Evolutionary conservation across 1,140 invertebrate genomes (phyloP), one percentile per base, ranked within the genome.

Genomic region (Proctacanthus coquilletti): DNA sequence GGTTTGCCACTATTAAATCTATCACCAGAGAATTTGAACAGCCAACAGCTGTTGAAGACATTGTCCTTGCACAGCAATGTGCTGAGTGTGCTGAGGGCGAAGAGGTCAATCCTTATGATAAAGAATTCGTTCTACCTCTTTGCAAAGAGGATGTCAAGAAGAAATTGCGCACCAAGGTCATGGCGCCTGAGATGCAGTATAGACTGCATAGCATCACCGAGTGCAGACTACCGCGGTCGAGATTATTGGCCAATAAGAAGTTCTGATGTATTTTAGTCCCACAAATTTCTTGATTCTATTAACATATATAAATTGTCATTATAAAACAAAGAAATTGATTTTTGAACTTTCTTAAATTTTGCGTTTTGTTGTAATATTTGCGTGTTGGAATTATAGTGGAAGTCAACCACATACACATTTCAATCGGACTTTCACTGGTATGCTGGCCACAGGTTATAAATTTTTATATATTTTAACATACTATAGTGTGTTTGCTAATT

Each of bases 31-130:
- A 50, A 13, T 45, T 52, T 8, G 48, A 53, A 14, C 13, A 45
- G 21, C 50, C 49, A 21, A 56, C 51, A n/a, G 40, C 45, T 45
- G 44, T 56, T 21, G 44, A 53, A 10, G 44, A 56, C 19, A 51
- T 56, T 13, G 51, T 56, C 20, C 42, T 52, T 8, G 50, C 53
- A 34, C 50, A 53, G 4, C 53, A 56, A 38, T 56, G 53, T 38
- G 49, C 53, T 4, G 53, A 56, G 36, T 56, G 53, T 34, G 53
- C 53, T 18, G 51, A 53, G 39, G 50, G 50, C 14, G 53, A 56
- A 34, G 53, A 52, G 35, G 51, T 53, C 21, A 56, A 56, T 34
- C 36, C 5, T 2, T 20, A 39, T 4, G 30, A 32, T 23, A 31
- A 32, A 33, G 25, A 38, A 4, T 10, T 39, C 18, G 38, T 39